phyloP scores from a whole-genome alignment of 2,113 vertebrate species.

The Ondatra zibethicus region DNA sequence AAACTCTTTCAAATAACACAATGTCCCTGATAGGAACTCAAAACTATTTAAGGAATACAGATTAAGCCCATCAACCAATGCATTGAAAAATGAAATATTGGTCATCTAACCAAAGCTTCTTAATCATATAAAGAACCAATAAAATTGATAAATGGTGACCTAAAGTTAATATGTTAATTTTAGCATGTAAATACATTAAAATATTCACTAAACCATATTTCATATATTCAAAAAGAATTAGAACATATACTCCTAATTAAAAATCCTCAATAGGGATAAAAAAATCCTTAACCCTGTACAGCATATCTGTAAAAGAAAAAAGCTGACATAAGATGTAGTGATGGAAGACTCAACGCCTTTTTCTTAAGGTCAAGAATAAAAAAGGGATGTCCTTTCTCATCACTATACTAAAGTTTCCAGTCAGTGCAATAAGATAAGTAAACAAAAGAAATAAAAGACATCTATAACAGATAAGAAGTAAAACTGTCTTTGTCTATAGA shows the following conservation, averaged over 20 bases:
- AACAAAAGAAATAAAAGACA: constrained; percentile 24
- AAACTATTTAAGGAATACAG: constrained; percentile 14
- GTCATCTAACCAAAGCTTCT: background rate
- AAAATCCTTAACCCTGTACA: background rate
- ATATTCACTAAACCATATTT: background rate
- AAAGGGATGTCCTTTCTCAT: background rate
- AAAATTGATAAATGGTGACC: background rate
- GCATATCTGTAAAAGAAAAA: background rate
- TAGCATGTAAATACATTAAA: background rate
- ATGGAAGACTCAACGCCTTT: background rate
- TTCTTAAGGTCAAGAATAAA: background rate
- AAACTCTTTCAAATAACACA: background rate
- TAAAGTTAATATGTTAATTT: background rate
- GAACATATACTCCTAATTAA: background rate
- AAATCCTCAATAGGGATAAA: background rate
- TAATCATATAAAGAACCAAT: background rate
- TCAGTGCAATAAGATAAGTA: background rate
- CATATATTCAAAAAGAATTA: background rate
- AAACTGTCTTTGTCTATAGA: constrained; percentile 2
- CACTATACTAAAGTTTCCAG: background rate
- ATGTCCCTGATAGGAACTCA: background rate
- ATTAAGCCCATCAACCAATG: background rate
- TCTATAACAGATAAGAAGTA: background rate
- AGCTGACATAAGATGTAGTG: background rate
- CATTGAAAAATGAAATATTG: constrained; percentile 33